A percentile compares a stretch with the other conserved stretches of the same genome.
These are phyloP conservation scores for Cyprinodon tularosa DNA, from an alignment of 2,113 vertebrate genomes.

Conservation along the genomic window DNA sequence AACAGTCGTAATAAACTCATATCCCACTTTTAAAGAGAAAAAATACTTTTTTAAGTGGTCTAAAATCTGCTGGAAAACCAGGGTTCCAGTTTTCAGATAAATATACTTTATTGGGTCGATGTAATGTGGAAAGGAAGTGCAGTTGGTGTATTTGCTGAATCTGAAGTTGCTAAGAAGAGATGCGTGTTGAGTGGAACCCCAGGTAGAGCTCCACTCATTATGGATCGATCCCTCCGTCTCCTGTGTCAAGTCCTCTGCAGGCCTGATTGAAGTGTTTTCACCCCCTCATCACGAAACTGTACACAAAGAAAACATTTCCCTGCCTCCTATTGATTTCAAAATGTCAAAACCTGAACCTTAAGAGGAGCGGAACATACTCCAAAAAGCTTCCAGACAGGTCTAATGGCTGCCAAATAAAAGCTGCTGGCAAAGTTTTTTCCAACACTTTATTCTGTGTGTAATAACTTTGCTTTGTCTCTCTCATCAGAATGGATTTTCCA, in stretches of 20 bases:
- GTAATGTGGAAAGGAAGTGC: slow-evolving; percentile 46
- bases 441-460: slow-evolving; percentile 67
- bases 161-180: slow-evolving; percentile 52
- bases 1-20: slow-evolving; percentile 2
- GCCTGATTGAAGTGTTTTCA: slow-evolving; percentile 81
- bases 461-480: slow-evolving; percentile 67
- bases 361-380: slow-evolving; percentile 70
- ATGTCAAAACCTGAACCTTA: slow-evolving; percentile 78
- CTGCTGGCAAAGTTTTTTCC: slow-evolving; percentile 69
- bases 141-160: slow-evolving; percentile 60
- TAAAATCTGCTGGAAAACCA: slow-evolving; percentile 23
- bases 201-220: slow-evolving; percentile 74
- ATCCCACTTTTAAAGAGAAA: slow-evolving; percentile 3
- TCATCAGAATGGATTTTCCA: slow-evolving; percentile 69
- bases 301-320: slow-evolving; percentile 69
- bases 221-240: slow-evolving; percentile 75
- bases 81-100: slow-evolving; percentile 31
- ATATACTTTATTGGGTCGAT: slow-evolving; percentile 46
- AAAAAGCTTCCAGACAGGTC: slow-evolving; percentile 71
- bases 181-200: slow-evolving; percentile 64
- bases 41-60: slow-evolving; percentile 1
- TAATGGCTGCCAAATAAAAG: slow-evolving; percentile 70
- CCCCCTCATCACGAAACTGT: slow-evolving; percentile 62
- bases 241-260: slow-evolving; percentile 69
- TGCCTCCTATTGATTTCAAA: slow-evolving; percentile 80